Percentiles rank a stretch among this genome's conserved stretches.
These are phyloP conservation scores for Pelusios castaneus DNA, from an alignment of 2,113 vertebrate genomes.

Conservation along the genomic window DNA sequence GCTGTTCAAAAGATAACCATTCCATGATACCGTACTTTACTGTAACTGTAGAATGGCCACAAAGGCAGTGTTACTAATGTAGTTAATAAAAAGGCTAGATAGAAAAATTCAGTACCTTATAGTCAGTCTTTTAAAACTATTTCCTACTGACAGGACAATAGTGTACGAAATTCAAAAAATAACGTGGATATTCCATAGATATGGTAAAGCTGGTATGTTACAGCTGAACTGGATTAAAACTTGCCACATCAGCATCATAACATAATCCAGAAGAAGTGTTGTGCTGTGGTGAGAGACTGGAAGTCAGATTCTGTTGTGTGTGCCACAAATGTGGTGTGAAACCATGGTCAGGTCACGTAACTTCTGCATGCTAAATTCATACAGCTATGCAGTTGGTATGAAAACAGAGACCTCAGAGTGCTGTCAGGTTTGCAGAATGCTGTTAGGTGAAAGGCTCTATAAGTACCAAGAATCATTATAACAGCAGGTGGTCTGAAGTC, in stretches of 20 bases:
- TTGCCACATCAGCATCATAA: background rate
- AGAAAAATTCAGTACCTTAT: background rate
- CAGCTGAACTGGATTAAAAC: background rate
- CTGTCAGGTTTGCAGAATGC: background rate
- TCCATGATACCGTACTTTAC: background rate
- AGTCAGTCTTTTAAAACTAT: background rate
- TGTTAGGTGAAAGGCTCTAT: background rate
- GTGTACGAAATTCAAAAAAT: background rate
- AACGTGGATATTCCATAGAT: background rate
- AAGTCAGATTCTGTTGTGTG: background rate
- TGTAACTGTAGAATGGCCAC: background rate
- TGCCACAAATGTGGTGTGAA: rapidly evolving
- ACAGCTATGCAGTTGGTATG: rapidly evolving
- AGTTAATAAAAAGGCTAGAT: background rate
- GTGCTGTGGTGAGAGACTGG: background rate
- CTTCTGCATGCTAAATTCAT: background rate
- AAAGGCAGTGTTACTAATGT: background rate
- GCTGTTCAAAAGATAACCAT: background rate
- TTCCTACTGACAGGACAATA: background rate
- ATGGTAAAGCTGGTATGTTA: background rate
- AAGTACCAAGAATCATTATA: background rate
- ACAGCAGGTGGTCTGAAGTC: rapidly evolving
- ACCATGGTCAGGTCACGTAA: background rate
- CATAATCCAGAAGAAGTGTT: background rate
- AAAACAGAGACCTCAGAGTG: background rate